Base-by-base conservation (phyloP, 2,797 vertebrate genomes). In the Eurystomus glaucurus region DNA sequence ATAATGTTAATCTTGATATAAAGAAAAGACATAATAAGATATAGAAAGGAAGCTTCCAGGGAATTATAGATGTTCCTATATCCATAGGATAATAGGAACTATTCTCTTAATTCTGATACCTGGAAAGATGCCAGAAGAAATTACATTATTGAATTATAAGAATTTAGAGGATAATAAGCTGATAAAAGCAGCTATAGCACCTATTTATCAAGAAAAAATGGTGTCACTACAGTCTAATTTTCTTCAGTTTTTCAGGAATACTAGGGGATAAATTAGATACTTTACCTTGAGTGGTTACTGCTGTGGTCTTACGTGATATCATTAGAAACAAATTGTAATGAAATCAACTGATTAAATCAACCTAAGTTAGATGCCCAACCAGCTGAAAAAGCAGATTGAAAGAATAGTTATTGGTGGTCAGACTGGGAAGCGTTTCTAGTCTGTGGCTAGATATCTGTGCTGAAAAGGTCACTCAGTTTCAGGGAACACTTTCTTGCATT, bases 121-220 rank as follows among this genome's bases (percentile, higher is more conserved):
- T 68, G 45, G 54, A 89, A 83, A 83, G n/a, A 54, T 74, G 60
- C 46, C 5, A 8, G 39, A 82, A 90, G 62, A 92, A 89, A 94
- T 87, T 76, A 62, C 14, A 33, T 45, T 48, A 90, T 54, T 93
- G 57, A 93, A 92, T 93, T 90, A 48, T 29, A 88, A 80, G 71
- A 85, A 83, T 75, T 83, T 57, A 90, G 61, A 93, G 33, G 45
- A 45, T 54, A 84, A 64, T 80, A 88, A 94, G 57, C 64, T 91
- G 91, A 95, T 91, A 91, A 92, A 92, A 92, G 64, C 80, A 85
- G 57, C 62, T 87, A 62, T 46, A 81, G 48, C 64, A 85, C 48
- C 43, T 79, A 85, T 92, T 92, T 92, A 74, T 85, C 89, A 77
- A 6, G 77, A 91, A 83, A 64, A 95, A 85, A 70, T 83, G 43